A percentile compares a stretch with the other conserved stretches of the same genome.
These are phyloP conservation scores for Peromyscus polionotus DNA, from an alignment of 2,113 vertebrate genomes.

Conservation along the genomic window DNA sequence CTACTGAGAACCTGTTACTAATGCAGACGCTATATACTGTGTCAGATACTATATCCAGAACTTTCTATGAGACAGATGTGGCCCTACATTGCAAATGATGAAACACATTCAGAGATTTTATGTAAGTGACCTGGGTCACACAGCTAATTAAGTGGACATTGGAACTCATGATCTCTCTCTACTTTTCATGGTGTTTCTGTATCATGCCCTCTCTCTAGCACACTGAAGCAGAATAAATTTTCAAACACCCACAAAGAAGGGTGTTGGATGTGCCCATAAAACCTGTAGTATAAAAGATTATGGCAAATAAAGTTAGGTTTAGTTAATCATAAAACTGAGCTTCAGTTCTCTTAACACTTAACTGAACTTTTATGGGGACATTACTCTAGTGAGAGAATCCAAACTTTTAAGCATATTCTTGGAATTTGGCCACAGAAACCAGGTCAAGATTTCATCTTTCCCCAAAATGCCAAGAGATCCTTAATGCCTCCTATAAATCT, in stretches of 20 bases:
- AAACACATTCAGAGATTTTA: constrained; percentile 32
- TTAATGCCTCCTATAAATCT: constrained; percentile 53
- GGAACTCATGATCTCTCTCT: constrained; percentile 21
- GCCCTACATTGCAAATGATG: constrained; percentile 26
- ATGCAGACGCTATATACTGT: not conserved
- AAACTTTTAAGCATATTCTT: constrained; percentile 63
- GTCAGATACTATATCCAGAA: not conserved
- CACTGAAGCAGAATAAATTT: constrained; percentile 45
- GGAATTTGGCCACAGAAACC: constrained; percentile 53
- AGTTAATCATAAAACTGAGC: constrained; percentile 73
- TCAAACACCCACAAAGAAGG: constrained; percentile 64
- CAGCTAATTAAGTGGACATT: constrained; percentile 19
- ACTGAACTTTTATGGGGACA: constrained; percentile 67
- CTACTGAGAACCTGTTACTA: not conserved
- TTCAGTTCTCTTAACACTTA: constrained; percentile 63
- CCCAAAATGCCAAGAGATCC: constrained; percentile 36
- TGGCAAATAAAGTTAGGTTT: constrained; percentile 74
- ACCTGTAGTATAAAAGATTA: constrained; percentile 71
- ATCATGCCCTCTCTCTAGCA: constrained; percentile 1
- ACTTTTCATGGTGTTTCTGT: constrained; percentile 16
- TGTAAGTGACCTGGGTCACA: constrained; percentile 24
- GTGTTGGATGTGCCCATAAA: constrained; percentile 60
- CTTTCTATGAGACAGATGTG: constrained; percentile 36
- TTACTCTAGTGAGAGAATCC: constrained; percentile 49
- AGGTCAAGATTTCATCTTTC: constrained; percentile 51